Conservation (phyloP, 2,113 vertebrate species). For the Symphodus melops region DNA sequence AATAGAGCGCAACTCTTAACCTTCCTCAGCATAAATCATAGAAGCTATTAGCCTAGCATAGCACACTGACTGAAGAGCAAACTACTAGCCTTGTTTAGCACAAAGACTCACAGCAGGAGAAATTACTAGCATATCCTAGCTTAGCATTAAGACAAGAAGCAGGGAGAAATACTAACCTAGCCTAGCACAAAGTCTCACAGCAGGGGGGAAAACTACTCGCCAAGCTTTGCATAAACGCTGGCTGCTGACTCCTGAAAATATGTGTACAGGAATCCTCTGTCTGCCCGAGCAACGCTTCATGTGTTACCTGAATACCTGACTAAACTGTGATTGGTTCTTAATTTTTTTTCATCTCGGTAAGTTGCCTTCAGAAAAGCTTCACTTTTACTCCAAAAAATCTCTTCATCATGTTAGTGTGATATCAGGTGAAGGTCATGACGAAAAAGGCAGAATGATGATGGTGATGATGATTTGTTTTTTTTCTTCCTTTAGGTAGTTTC, state of each 20-base stretch:
- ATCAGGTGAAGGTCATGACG: conserved; percentile 3
- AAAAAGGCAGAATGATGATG: conserved; percentile 29
- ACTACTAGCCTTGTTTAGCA: background rate
- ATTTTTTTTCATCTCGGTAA: background rate
- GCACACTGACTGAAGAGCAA: background rate
- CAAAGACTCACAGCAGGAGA: background rate
- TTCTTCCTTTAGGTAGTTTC: conserved; percentile 66
- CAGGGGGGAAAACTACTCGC: background rate
- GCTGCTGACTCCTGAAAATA: background rate
- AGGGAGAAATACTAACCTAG: background rate
- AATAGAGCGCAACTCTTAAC: background rate
- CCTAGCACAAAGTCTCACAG: background rate
- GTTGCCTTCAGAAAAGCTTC: background rate
- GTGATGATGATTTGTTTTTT: conserved; percentile 54
- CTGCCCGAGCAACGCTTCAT: too few species aligned
- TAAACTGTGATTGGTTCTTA: background rate
- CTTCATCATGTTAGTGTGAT: background rate
- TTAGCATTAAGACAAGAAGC: background rate
- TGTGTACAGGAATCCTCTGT: too few species aligned
- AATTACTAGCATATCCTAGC: background rate
- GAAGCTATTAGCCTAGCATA: background rate
- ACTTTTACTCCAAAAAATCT: conserved; percentile 30
- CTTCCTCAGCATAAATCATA: background rate
- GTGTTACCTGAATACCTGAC: too few species aligned
- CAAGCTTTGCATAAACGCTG: background rate